A percentile compares a stretch with the other conserved stretches of the same genome.
Conservation (phyloP, 64 coral and sea anemone genomes). For the Acropora yongei region DNA sequence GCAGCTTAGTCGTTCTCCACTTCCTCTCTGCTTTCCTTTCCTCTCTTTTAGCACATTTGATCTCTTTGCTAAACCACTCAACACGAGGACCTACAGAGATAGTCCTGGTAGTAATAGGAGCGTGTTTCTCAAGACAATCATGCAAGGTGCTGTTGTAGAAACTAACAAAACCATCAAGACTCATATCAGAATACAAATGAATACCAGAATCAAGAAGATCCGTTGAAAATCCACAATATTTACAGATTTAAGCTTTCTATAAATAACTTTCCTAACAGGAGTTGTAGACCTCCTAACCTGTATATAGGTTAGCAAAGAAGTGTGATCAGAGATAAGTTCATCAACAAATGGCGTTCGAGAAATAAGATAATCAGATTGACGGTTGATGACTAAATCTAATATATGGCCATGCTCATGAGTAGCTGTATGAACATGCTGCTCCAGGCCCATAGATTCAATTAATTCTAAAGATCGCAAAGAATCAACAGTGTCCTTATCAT, state of each 20-base stretch:
- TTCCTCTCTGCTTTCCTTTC: slow-evolving; percentile 17
- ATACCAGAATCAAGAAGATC: slow-evolving; percentile 19
- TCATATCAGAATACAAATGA: slow-evolving; percentile 17
- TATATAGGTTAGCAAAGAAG: no score
- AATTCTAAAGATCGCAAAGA: slow-evolving; percentile 16
- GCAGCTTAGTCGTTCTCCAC: slow-evolving; percentile 3
- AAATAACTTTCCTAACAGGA: no score
- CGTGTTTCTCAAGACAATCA: slow-evolving; percentile 23
- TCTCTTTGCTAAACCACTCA: background rate
- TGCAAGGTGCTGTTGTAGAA: slow-evolving; percentile 2
- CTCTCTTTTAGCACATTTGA: background rate
- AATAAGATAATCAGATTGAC: no score
- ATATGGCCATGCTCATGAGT: slow-evolving; percentile 1
- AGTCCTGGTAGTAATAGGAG: slow-evolving; percentile 29
- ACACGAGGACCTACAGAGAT: slow-evolving; percentile 24
- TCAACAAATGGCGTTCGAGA: no score
- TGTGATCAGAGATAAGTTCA: no score
- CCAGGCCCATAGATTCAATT: slow-evolving; percentile 25
- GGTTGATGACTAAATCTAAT: slow-evolving; percentile 9
- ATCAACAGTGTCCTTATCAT: no score
- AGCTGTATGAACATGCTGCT: slow-evolving; percentile 25
- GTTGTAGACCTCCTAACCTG: no score
- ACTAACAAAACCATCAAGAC: slow-evolving; percentile 16
- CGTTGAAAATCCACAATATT: slow-evolving; percentile 4
- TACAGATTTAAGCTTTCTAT: background rate